Conservation (phyloP, 2,113 vertebrate species). For the Gadus macrocephalus region DNA sequence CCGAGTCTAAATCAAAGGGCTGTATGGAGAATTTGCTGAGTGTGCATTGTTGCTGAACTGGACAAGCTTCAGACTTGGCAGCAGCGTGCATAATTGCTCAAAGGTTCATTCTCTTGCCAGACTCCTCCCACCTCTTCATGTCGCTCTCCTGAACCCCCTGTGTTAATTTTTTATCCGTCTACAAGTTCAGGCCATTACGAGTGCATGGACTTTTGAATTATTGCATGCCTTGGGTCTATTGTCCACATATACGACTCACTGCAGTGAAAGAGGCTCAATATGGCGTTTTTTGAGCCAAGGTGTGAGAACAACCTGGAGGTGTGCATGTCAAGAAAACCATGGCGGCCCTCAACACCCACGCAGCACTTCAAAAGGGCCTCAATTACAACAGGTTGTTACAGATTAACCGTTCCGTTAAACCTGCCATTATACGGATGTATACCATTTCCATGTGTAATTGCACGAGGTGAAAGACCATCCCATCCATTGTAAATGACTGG, state of each 20-base stretch:
- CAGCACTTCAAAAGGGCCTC: constrained; percentile 54
- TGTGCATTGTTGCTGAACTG: constrained; percentile 33
- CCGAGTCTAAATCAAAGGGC: constrained; percentile 42
- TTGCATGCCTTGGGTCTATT: background rate
- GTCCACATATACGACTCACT: constrained; percentile 21
- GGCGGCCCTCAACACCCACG: constrained; percentile 33
- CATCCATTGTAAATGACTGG: constrained; percentile 40
- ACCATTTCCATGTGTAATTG: constrained; percentile 45
- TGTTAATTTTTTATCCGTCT: constrained; percentile 4
- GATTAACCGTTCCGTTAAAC: constrained; percentile 57
- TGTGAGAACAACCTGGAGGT: constrained; percentile 36
- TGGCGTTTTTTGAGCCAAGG: constrained; percentile 32
- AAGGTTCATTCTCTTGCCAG: constrained; percentile 31
- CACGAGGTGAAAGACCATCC: constrained; percentile 36
- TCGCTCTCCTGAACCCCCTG: constrained; percentile 12
- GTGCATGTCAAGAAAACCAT: constrained; percentile 57
- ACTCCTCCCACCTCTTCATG: constrained; percentile 24
- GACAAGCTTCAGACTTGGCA: constrained; percentile 24
- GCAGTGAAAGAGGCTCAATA: constrained; percentile 22
- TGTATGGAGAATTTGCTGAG: constrained; percentile 36
- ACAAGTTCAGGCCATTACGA: background rate
- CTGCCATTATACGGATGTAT: constrained; percentile 49
- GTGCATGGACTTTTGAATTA: background rate
- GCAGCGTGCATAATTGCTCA: constrained; percentile 23
- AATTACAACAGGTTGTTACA: constrained; percentile 60